Conservation (phyloP, 2,888 invertebrate genomes). For the Mythimna impura region DNA sequence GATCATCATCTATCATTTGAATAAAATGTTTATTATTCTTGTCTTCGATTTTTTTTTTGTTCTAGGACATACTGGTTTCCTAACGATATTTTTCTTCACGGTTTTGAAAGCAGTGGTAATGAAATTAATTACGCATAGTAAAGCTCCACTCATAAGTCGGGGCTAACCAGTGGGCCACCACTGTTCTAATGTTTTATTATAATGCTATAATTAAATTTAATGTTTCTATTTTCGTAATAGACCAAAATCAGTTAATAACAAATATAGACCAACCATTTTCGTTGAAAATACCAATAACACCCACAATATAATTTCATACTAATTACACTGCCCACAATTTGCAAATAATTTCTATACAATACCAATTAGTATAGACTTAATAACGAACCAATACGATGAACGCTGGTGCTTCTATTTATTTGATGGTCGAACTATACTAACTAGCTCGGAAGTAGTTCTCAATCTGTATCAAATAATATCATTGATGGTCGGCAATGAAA, state of each 20-base stretch:
- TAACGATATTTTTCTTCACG: too few relatives aligned
- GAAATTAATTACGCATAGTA: too few relatives aligned
- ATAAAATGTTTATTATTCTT: too few relatives aligned
- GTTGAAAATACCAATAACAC: constrained; percentile 2
- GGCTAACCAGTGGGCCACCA: too few relatives aligned
- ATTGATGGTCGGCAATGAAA: constrained; percentile 77
- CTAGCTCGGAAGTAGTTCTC: constrained; percentile 58
- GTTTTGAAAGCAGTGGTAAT: too few relatives aligned
- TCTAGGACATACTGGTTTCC: too few relatives aligned
- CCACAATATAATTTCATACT: constrained; percentile 13
- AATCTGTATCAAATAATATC: constrained; percentile 74
- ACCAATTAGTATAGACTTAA: constrained; percentile 8
- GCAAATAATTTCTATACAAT: constrained; percentile 16
- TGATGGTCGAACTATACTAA: constrained; percentile 41
- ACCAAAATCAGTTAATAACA: neutral
- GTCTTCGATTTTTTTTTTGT: too few relatives aligned
- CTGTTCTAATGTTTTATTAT: neutral
- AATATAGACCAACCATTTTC: neutral
- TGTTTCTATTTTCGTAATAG: neutral
- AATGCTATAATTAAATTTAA: neutral
- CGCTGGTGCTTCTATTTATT: constrained; percentile 37
- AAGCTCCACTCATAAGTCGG: too few relatives aligned
- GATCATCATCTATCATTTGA: too few relatives aligned
- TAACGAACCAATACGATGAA: constrained; percentile 15
- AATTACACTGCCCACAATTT: constrained; percentile 10